phyloP scores from a whole-genome alignment of 2,797 vertebrate species.

The Lutjanus campechanus region DNA sequence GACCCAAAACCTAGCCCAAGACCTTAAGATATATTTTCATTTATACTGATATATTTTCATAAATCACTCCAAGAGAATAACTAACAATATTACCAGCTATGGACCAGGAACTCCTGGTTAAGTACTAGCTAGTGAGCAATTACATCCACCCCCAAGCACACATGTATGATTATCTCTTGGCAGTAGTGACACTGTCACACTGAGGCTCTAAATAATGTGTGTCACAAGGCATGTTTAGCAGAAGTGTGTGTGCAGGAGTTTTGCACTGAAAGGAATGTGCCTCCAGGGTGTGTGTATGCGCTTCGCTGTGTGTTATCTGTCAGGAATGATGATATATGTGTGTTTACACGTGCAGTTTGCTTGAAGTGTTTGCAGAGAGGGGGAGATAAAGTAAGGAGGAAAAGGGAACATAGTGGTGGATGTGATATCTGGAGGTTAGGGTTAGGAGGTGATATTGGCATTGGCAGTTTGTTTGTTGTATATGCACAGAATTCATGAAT shows the following conservation, averaged over 20 bases:
- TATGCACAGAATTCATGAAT: neutral
- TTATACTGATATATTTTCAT: no score
- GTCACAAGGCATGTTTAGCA: constrained; percentile 16
- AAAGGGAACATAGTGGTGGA: neutral
- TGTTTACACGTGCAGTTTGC: constrained; percentile 15
- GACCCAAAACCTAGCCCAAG: neutral
- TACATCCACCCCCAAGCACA: neutral
- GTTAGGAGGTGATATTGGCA: no score
- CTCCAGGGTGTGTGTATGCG: constrained; percentile 28
- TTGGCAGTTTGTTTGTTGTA: neutral
- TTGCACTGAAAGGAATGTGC: constrained; percentile 2
- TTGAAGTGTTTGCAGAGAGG: constrained; percentile 11
- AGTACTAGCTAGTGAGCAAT: neutral
- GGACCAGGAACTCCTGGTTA: neutral
- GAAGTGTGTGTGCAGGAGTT: neutral
- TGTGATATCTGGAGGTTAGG: neutral
- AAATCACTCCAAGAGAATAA: neutral
- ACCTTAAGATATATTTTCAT: no score
- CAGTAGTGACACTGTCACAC: constrained; percentile 6
- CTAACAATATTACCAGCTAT: neutral
- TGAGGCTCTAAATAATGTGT: constrained; percentile 17
- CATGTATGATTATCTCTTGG: constrained; percentile 5
- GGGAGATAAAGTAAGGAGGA: neutral
- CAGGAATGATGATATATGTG: constrained; percentile 14
- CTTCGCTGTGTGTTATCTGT: constrained; percentile 9